Conservation (phyloP, 1,140 invertebrate genomes). For the Drosophila nikananu region DNA sequence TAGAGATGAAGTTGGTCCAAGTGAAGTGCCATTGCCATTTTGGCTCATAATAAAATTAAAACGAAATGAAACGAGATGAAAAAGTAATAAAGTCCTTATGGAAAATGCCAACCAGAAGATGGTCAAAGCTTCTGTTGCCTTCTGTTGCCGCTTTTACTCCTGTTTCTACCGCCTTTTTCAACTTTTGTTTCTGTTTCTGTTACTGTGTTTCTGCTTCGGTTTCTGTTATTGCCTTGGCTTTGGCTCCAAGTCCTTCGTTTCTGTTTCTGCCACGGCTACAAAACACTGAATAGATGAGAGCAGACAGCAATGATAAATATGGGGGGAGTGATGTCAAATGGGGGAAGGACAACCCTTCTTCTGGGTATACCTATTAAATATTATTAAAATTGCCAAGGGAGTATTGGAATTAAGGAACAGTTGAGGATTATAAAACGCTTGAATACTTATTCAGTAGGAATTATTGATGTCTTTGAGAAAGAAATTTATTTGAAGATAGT, state of each 20-base stretch:
- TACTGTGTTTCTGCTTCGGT: slow-evolving; percentile 33
- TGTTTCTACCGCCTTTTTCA: slow-evolving; percentile 1
- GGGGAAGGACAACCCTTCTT: slow-evolving; percentile 43
- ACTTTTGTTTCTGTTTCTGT: slow-evolving; percentile 17
- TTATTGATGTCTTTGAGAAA: too few species aligned
- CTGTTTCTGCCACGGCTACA: slow-evolving; percentile 31
- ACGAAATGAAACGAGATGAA: slow-evolving; percentile 84
- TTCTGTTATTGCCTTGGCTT: slow-evolving; percentile 41
- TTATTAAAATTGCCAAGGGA: not conserved
- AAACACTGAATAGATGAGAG: slow-evolving; percentile 56
- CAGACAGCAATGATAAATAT: slow-evolving; percentile 41
- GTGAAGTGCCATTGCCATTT: slow-evolving; percentile 72
- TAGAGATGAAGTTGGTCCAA: slow-evolving; percentile 49
- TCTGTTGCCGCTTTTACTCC: slow-evolving; percentile 30
- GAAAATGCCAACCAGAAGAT: slow-evolving; percentile 68
- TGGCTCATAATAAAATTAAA: slow-evolving; percentile 83
- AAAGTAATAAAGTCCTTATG: slow-evolving; percentile 84
- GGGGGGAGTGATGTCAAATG: slow-evolving; percentile 21
- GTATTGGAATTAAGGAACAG: not conserved
- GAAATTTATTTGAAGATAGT: too few species aligned
- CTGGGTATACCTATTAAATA: slow-evolving; percentile 6
- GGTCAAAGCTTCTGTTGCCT: slow-evolving; percentile 55
- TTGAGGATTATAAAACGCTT: too few species aligned
- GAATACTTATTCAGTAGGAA: too few species aligned
- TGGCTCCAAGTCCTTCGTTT: slow-evolving; percentile 14